These are phyloP conservation scores for Zaprionus nigranus DNA, from an alignment of 1,140 invertebrate genomes.

Conservation along the genomic window DNA sequence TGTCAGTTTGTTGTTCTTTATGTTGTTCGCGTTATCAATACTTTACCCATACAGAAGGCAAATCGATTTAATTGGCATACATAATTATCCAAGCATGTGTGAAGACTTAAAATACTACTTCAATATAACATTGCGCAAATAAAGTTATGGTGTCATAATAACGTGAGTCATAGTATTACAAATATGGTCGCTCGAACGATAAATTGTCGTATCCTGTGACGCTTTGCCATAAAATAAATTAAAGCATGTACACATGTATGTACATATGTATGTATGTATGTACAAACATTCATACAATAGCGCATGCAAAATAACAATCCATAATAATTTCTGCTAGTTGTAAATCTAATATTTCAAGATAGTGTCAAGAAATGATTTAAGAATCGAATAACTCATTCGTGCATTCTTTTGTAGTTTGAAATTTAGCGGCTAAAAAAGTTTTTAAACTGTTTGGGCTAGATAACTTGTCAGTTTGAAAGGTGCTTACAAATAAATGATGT, in stretches of 20 bases:
- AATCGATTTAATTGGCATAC: background rate
- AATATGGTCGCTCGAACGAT: constrained; percentile 13
- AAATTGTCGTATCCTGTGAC: constrained; percentile 38
- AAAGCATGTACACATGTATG: constrained; percentile 5
- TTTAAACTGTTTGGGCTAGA: background rate
- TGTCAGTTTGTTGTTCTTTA: background rate
- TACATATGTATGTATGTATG: background rate
- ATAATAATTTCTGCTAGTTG: background rate
- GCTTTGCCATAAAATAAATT: constrained; percentile 42
- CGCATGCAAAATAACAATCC: constrained; percentile 7
- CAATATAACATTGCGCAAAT: constrained; percentile 38
- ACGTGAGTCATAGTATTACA: constrained; percentile 32
- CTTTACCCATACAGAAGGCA: background rate
- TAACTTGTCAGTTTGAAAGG: background rate
- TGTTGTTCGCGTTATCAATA: background rate
- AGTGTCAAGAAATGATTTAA: constrained; percentile 15
- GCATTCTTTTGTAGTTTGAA: background rate
- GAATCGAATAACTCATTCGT: background rate
- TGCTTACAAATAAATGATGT: background rate
- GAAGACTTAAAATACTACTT: background rate
- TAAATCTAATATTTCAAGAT: constrained; percentile 7
- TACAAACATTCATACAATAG: background rate
- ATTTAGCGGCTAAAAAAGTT: background rate
- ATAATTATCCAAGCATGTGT: background rate
- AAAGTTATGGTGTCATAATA: constrained; percentile 54